A percentile compares a stretch with the other conserved stretches of the same genome.
Conservation (phyloP, 2,888 invertebrate species). For the Apamea crenata region DNA sequence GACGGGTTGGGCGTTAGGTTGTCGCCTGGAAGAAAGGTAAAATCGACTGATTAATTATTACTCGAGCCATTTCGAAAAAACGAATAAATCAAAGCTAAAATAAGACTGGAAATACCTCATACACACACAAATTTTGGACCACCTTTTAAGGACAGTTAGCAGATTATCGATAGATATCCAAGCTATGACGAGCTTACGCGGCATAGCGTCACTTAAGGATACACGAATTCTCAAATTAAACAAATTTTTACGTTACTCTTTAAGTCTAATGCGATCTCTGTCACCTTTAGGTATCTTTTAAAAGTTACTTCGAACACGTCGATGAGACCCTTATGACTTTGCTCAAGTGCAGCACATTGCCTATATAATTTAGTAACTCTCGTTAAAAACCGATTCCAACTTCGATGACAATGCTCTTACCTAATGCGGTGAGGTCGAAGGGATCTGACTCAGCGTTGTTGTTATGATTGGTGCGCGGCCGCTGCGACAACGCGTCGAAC, state of each 20-base stretch:
- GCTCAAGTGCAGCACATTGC: neutral
- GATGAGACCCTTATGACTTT: neutral
- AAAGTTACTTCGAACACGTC: neutral
- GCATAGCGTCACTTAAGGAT: no score
- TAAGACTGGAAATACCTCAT: neutral
- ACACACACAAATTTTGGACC: neutral
- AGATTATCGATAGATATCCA: no score
- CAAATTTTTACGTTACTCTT: neutral
- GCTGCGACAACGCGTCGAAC: conserved; percentile 96
- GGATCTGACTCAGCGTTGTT: conserved; percentile 89
- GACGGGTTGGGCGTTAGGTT: conserved; percentile 91
- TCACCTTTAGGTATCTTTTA: neutral
- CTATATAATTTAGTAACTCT: neutral
- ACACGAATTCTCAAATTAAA: neutral
- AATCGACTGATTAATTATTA: neutral
- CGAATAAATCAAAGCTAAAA: neutral
- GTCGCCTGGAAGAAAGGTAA: conserved; percentile 75
- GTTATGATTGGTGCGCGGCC: conserved; percentile 87
- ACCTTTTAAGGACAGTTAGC: neutral
- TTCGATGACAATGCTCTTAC: conserved; percentile 74
- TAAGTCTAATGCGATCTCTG: neutral
- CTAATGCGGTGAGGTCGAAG: conserved; percentile 92
- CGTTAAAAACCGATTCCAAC: neutral
- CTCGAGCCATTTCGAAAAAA: neutral
- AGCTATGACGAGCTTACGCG: no score